Evolutionary conservation across 2,113 vertebrate genomes (phyloP), one percentile per base, ranked within the genome.

Genomic region (Sorex araneus): DNA sequence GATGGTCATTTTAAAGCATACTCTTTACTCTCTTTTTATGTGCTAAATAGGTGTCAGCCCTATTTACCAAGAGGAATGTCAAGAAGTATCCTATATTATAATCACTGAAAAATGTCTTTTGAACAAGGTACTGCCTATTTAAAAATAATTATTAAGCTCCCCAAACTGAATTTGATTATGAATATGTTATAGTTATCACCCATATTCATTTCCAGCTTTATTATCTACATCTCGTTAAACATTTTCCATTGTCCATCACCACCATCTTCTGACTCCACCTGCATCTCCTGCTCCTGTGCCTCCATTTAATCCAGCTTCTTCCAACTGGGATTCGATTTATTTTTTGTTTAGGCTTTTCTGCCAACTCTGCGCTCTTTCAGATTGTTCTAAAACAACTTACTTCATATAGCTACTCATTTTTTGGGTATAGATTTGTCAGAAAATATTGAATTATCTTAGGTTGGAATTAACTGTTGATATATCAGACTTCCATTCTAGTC

Each of bases 381-480:
- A 30, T 75, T 76, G 21, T 70, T 87, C 28, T 66, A 66, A 92
- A 81, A 64, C 4, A 91, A 67, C 83, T 93, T 80, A 21, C 6
- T 88, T 89, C 15, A 28, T n/a, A 12, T 34, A 79, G 13, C 8
- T 64, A 34, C 18, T 89, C 57, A 32, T 83, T 88, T 88, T 45
- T 86, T 28, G 73, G 73, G 77, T 4, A 32, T 32, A 81, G 57
- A 16, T 66, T 80, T 81, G 19, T 75, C 30, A 89, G 40, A 84
- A 85, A 90, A n/a, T 83, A 90, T 0, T 74, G 23, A 87, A 57
- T 87, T 89, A 64, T 64, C 60, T 45, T 92, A 40, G 28, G 16
- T 67, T 69, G 47, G 84, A 88, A 70, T 82, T 54, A 93, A 71
- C 89, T 57, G 21, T 75, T 92, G 78, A 57, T 40, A n/a, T 47